Conservation (phyloP, 2,888 invertebrate genomes). For the Phortica okadai region DNA sequence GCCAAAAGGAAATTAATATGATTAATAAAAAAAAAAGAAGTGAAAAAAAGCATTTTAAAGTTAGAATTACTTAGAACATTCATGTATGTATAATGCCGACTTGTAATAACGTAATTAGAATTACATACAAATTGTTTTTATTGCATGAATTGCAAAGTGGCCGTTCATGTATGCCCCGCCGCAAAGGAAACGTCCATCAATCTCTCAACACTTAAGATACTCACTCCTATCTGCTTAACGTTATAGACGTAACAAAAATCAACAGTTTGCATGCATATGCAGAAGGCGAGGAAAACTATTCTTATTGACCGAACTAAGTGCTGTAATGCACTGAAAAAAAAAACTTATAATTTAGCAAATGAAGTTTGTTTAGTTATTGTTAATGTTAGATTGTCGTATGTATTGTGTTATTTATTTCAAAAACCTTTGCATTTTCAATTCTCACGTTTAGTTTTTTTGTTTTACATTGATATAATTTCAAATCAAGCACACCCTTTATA, state of each 20-base stretch:
- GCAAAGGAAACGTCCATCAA: conserved; percentile 29
- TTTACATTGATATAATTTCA: too few relatives aligned
- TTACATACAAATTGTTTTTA: conserved; percentile 8
- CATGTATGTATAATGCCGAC: not conserved
- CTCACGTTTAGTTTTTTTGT: too few relatives aligned
- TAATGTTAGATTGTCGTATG: too few relatives aligned
- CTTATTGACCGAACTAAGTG: not conserved
- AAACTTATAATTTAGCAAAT: not conserved
- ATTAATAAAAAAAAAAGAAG: not conserved
- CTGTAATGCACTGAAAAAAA: not conserved
- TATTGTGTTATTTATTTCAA: too few relatives aligned
- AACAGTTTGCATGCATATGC: not conserved
- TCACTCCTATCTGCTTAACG: not conserved
- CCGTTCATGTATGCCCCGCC: conserved; percentile 2
- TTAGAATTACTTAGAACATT: not conserved
- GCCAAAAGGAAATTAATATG: too few relatives aligned
- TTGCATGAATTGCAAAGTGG: conserved; percentile 8
- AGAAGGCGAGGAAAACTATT: not conserved
- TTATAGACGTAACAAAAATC: conserved; percentile 20
- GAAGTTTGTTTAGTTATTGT: too few relatives aligned
- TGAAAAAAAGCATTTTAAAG: not conserved
- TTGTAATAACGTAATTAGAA: conserved; percentile 16
- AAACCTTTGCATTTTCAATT: too few relatives aligned
- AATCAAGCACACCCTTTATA: not conserved
- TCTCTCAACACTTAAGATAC: conserved; percentile 25